Base-by-base conservation (phyloP, 2,888 invertebrate species). In the Lacanobia wlatinum region DNA sequence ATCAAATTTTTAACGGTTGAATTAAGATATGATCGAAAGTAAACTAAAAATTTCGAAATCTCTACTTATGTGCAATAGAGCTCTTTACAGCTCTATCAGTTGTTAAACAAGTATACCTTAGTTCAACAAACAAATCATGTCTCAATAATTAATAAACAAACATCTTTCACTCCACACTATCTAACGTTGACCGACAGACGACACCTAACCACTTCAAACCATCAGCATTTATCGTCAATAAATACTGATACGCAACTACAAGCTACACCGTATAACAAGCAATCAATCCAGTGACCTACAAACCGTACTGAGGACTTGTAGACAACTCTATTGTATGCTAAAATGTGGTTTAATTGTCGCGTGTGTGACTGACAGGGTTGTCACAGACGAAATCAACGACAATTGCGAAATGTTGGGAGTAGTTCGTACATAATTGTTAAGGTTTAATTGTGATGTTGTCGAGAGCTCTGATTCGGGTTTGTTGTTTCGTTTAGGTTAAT, bases 281-380 rank as follows among this genome's bases (percentile, higher is more conserved):
- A 86, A 91, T 93, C 91, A 90, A 92, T 90, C 90, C 78, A 76
- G 73, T 91, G 93, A 92, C 94, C 92, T 87, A 92, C 82, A 90
- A 88, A 87, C 87, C 69, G 78, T 23, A 85, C 85, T 59, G 70
- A 52, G 34, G 21, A 80, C 82, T 76, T 85, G 85, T 82, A 86
- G 85, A 87, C 88, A 84, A 74, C 75, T 77, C 89, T 87, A 94
- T 94, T 94, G 94, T 94, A 94, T 94, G 93, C 91, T 89, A 94
- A 84, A 87, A 82, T 64, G 77, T 82, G 80, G 75, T 88, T 87
- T 93, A 93, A 93, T 93, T 92, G 91, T 91, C 82, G 59, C 82
- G 72, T 74, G 64, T 84, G 77, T 75, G 79, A 79, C 59, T 78
- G 67, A 55, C 63, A 85, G 84, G 83, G 84, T 16, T 85, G 85